These are phyloP conservation scores for Reticulitermes speratus DNA, from an alignment of 1,140 invertebrate genomes.

Conservation along the genomic window DNA sequence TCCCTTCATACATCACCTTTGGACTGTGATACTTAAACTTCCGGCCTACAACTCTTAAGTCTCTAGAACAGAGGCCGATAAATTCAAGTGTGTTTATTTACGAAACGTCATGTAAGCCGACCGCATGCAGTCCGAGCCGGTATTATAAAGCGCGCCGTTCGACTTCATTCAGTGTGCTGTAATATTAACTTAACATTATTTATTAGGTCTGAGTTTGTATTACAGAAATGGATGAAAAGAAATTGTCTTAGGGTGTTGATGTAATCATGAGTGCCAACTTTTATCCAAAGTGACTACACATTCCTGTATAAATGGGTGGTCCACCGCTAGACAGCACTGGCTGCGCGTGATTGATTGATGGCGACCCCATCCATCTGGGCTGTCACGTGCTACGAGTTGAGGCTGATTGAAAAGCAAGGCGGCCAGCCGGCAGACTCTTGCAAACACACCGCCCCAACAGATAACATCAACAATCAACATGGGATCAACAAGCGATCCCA, in stretches of 20 bases:
- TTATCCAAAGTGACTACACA: not conserved
- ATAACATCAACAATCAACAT: slow-evolving; percentile 19
- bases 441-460: not conserved
- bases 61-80: too few species aligned
- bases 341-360: slow-evolving; percentile 10
- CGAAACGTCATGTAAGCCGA: too few species aligned
- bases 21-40: too few species aligned
- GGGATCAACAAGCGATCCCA: not conserved
- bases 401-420: slow-evolving; percentile 17
- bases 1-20: too few species aligned
- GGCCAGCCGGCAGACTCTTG: not conserved
- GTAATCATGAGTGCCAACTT: not conserved
- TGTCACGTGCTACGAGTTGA: not conserved
- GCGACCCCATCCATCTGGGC: slow-evolving; percentile 15
- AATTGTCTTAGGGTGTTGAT: not conserved
- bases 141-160: too few species aligned
- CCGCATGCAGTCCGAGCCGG: too few species aligned
- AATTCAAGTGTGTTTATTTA: too few species aligned
- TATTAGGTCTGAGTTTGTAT: too few species aligned
- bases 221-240: not conserved
- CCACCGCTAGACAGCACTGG: slow-evolving; percentile 4
- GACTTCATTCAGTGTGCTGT: too few species aligned
- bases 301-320: slow-evolving; percentile 10
- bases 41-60: too few species aligned
- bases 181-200: too few species aligned